phyloP scores from a whole-genome alignment of 2,888 invertebrate genomes.

The Lasioglossum calceatum region DNA sequence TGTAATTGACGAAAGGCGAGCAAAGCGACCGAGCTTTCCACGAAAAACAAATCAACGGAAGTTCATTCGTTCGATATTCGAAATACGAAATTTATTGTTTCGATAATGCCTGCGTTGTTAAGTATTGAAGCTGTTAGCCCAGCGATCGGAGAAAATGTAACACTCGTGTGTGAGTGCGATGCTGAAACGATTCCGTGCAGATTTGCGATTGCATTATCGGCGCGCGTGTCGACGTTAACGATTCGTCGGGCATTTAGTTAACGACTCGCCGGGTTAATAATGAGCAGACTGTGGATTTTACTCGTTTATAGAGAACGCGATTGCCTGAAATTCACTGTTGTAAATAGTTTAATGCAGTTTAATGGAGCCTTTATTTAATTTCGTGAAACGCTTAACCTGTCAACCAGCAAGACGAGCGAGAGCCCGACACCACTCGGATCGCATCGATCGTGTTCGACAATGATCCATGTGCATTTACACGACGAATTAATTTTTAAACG shows the following conservation, averaged over 20 bases:
- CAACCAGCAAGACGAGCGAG: background rate
- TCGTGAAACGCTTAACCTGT: background rate
- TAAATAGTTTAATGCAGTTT: slow-evolving; percentile 10
- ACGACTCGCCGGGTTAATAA: background rate
- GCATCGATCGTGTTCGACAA: background rate
- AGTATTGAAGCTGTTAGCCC: background rate
- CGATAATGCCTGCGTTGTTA: background rate
- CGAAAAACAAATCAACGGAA: background rate
- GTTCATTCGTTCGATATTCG: background rate
- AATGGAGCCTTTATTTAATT: slow-evolving; percentile 4
- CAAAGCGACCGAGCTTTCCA: background rate
- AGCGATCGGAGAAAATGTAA: background rate
- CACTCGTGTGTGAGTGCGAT: background rate
- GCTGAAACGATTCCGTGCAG: background rate
- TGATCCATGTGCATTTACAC: background rate
- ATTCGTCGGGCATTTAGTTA: slow-evolving; percentile 18
- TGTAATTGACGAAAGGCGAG: background rate
- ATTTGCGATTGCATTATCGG: background rate
- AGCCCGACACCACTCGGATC: background rate
- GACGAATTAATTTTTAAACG: no score
- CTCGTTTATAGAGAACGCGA: slow-evolving; percentile 1
- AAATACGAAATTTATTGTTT: background rate
- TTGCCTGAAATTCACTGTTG: background rate
- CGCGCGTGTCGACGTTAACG: background rate
- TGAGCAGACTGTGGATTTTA: slow-evolving; percentile 3